Conservation (phyloP, 2,113 vertebrate species). For the Balaeniceps rex region DNA sequence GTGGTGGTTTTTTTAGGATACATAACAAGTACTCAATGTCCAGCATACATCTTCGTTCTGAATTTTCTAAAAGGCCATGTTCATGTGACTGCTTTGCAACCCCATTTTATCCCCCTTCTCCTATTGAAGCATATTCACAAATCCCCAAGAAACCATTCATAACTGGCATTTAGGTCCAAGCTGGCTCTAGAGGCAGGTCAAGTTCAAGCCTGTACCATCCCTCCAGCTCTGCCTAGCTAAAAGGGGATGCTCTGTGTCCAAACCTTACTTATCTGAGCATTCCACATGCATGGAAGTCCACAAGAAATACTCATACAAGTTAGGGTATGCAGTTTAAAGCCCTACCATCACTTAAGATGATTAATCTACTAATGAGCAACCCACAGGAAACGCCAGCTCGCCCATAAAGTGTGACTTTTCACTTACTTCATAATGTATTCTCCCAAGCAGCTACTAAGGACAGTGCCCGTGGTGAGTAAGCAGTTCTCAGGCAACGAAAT, state of each 20-base stretch:
- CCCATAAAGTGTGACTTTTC: background rate
- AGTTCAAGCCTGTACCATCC: background rate
- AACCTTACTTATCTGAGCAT: background rate
- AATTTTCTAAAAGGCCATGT: background rate
- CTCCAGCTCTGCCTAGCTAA: background rate
- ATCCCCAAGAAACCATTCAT: background rate
- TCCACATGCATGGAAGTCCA: background rate
- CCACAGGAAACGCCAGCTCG: background rate
- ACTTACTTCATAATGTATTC: conserved; percentile 82
- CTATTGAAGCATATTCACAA: background rate
- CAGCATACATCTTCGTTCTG: background rate
- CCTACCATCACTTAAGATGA: background rate
- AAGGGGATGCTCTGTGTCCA: background rate
- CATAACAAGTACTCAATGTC: background rate
- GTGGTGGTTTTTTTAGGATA: background rate
- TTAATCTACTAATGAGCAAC: background rate
- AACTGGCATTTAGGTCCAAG: background rate
- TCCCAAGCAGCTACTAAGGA: conserved; percentile 85
- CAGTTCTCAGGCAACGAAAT: conserved; percentile 89
- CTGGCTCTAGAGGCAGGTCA: background rate
- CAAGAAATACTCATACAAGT: background rate
- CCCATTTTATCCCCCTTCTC: background rate
- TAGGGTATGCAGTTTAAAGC: background rate
- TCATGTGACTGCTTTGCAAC: background rate
- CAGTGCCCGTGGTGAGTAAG: conserved; percentile 85